Base-by-base conservation (phyloP, 2,888 invertebrate species). In the Pyrocoelia pectoralis region DNA sequence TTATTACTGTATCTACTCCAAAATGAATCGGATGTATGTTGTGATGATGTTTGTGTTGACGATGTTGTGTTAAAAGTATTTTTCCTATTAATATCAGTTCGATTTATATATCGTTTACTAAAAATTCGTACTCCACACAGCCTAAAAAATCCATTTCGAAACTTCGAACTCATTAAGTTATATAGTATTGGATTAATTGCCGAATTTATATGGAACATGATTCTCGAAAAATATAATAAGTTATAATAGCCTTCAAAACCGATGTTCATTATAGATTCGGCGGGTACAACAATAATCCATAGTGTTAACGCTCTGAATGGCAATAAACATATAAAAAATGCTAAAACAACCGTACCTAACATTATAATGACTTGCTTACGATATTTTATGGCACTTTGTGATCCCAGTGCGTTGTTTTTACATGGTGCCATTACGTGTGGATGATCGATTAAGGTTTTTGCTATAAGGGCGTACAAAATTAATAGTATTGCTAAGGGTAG, bases 131-230 rank as follows among this genome's bases (percentile, higher is more conserved):
- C 68, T 10, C 86, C 85, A 67, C 91, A 85, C 51, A 92, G 80
- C 73, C 87, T 88, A 56, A 90, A 84, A 72, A 94, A 93, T 2
- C 93, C 93, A 53, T 89, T 89, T 6, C 95, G 87, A 82, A 96
- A 96, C 79, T 95, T 95, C 1, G 94, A 92, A 61, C 94, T 94
- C 90, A 95, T 94, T 57, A 95, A 86, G 79, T 95, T 95, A 82
- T 96, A 96, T 54, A 96, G 83, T 74, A 95, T 92, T 9, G 95
- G 95, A 84, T 96, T 96, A 57, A 95, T 89, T 9, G 95, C 95
- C 50, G 95, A 95, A 81, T 96, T 95, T 56, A 95, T 86, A 82
- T 95, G 94, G 70, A 94, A 83, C 91, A 95, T 92, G 56, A 94
- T 89, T 70, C 95, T 88, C 77, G 92, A 92, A 81, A 94, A 92